A percentile compares a stretch with the other conserved stretches of the same genome.
Conservation (phyloP, 2,888 invertebrate genomes). For the Amiota mariae region DNA sequence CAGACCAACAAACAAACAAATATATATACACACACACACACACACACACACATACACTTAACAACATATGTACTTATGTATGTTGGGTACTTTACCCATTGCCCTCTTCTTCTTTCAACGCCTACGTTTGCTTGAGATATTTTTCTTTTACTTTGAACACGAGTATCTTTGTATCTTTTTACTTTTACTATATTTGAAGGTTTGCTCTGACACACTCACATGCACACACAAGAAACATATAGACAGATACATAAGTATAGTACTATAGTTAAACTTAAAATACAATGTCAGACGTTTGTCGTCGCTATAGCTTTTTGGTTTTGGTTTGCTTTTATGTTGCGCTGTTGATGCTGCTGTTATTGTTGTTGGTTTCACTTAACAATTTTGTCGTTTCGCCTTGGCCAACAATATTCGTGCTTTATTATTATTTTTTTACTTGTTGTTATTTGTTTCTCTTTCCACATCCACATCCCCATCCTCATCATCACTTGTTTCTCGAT, state of each 20-base stretch:
- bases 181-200: constrained; percentile 13
- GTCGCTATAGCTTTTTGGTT: neutral
- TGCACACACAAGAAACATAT: too few species aligned
- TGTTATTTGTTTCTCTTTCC: too few species aligned
- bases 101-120: neutral
- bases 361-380: neutral
- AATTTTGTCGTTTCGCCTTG: constrained; percentile 6
- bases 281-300: neutral
- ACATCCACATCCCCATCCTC: too few species aligned
- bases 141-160: neutral
- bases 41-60: neutral
- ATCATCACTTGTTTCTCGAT: neutral
- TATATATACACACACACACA: neutral
- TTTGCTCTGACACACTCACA: constrained; percentile 26
- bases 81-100: neutral
- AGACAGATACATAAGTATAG: too few species aligned
- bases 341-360: neutral
- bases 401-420: constrained; percentile 11
- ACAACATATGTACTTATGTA: too few species aligned
- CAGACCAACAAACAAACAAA: neutral
- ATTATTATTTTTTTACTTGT: constrained; percentile 4
- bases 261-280: too few species aligned
- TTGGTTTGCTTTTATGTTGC: constrained; percentile 18
- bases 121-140: neutral
- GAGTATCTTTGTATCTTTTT: neutral